These are phyloP conservation scores for Mythimna vitellina DNA, from an alignment of 2,888 invertebrate species.

Conservation along the genomic window DNA sequence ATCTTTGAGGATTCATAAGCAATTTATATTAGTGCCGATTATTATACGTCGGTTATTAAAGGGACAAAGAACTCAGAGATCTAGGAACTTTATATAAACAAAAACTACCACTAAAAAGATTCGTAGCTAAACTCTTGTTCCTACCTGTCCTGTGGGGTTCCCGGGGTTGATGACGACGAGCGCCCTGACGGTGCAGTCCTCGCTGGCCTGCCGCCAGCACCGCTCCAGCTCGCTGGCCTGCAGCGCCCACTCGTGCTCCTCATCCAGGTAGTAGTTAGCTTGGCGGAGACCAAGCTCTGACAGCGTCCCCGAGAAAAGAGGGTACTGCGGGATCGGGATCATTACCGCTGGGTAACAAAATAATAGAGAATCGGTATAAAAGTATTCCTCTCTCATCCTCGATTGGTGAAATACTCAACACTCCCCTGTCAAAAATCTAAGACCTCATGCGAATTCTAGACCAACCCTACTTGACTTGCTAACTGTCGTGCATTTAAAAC, in stretches of 20 bases:
- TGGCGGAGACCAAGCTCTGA: slow-evolving; percentile 96
- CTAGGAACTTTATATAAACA: neutral
- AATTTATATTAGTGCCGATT: neutral
- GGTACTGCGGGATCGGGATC: slow-evolving; percentile 99
- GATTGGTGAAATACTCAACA: no score
- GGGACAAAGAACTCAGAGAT: neutral
- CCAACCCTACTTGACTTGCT: neutral
- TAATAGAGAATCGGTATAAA: neutral
- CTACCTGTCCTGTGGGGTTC: slow-evolving; percentile 97
- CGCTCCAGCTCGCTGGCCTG: slow-evolving; percentile 94
- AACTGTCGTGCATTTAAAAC: neutral
- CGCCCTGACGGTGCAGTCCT: slow-evolving; percentile 93
- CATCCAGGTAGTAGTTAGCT: slow-evolving; percentile 97
- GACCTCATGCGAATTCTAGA: no score
- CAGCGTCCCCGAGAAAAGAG: slow-evolving; percentile 97
- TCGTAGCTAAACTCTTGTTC: no score
- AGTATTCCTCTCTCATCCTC: neutral
- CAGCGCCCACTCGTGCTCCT: slow-evolving; percentile 96
- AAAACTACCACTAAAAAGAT: neutral
- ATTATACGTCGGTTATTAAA: neutral
- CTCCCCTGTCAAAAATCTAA: no score
- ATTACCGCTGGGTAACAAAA: slow-evolving; percentile 93
- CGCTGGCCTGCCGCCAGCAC: slow-evolving; percentile 91
- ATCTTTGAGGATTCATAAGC: neutral
- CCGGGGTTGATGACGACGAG: slow-evolving; percentile 99